These are phyloP conservation scores for Aphyosemion australe DNA, from an alignment of 2,113 vertebrate genomes.

Conservation along the genomic window DNA sequence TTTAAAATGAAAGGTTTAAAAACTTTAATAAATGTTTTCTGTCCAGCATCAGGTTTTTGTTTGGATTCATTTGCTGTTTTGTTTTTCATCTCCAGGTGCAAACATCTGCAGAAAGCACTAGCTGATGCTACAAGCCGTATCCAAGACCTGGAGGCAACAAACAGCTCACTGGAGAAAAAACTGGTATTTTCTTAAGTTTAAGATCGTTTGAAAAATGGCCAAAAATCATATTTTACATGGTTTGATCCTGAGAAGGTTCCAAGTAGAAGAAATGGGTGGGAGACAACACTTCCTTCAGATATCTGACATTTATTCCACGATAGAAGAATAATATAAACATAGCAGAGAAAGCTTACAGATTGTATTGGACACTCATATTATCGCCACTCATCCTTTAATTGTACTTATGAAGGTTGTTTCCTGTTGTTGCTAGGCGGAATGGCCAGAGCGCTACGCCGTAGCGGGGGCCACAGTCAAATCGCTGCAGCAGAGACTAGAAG, in stretches of 20 bases:
- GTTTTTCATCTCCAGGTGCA: conserved; percentile 80
- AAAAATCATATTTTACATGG: too few species aligned
- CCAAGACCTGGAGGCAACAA: conserved; percentile 86
- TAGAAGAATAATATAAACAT: too few species aligned
- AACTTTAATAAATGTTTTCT: too few species aligned
- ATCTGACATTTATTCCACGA: too few species aligned
- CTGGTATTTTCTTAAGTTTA: conserved; percentile 73
- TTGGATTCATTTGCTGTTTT: not conserved
- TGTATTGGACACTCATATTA: too few species aligned
- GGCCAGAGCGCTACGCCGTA: conserved; percentile 84
- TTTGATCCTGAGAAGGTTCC: too few species aligned
- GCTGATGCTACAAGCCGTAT: conserved; percentile 82
- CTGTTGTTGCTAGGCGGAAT: conserved; percentile 79
- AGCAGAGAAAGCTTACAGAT: too few species aligned
- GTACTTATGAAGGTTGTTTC: not conserved
- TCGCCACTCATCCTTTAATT: not conserved
- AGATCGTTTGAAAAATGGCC: too few species aligned
- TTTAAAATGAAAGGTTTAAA: too few species aligned
- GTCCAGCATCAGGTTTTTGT: not conserved
- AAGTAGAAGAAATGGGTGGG: too few species aligned
- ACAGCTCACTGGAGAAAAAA: conserved; percentile 85
- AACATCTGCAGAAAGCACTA: conserved; percentile 84
- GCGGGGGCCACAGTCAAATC: conserved; percentile 78
- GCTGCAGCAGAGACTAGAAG: conserved; percentile 87
- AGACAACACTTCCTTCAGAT: too few species aligned